A percentile compares a stretch with the other conserved stretches of the same genome.
Evolutionary conservation across 37 sponge, comb jelly and placozoan species (phyloP).

Genomic region (Halichondria panicea): DNA sequence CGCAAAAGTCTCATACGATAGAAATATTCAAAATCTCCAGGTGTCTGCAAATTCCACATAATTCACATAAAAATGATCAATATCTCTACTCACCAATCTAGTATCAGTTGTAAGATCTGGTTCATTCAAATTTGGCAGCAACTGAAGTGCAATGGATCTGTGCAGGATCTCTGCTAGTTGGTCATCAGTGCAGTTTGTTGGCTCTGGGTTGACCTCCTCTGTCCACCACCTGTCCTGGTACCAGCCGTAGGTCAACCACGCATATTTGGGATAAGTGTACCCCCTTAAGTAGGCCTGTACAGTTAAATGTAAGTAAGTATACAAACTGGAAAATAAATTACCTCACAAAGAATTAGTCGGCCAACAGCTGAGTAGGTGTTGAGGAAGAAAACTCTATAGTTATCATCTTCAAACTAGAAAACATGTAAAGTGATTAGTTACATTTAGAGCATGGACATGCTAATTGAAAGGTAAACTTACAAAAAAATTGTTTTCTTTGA

Average conservation of each 20-base stretch:
- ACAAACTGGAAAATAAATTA: neutral
- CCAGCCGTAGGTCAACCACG: conserved; percentile 28
- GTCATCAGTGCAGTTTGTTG: conserved; percentile 15
- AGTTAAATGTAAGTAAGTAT: no score
- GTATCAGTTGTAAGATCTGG: neutral
- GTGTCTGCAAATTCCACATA: neutral
- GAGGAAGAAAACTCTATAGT: conserved; percentile 23
- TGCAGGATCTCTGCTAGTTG: conserved; percentile 11
- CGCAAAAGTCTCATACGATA: neutral
- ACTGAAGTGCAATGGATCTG: neutral
- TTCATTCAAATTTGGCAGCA: neutral
- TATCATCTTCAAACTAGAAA: neutral
- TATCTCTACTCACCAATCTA: conserved; percentile 5
- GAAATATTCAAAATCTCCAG: neutral
- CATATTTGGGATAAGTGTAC: conserved; percentile 17
- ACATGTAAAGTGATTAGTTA: neutral
- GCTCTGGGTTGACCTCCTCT: neutral
- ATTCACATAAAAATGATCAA: neutral
- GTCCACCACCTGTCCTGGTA: conserved; percentile 32
- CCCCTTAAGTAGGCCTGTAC: conserved; percentile 11
- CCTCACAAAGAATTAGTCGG: conserved; percentile 27
- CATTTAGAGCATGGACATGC: neutral
- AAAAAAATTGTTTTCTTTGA: neutral
- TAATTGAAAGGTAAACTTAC: neutral
- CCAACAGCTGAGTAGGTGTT: conserved; percentile 17